These are phyloP conservation scores for Orussus abietinus DNA, from an alignment of 1,140 invertebrate species.

Conservation along the genomic window DNA sequence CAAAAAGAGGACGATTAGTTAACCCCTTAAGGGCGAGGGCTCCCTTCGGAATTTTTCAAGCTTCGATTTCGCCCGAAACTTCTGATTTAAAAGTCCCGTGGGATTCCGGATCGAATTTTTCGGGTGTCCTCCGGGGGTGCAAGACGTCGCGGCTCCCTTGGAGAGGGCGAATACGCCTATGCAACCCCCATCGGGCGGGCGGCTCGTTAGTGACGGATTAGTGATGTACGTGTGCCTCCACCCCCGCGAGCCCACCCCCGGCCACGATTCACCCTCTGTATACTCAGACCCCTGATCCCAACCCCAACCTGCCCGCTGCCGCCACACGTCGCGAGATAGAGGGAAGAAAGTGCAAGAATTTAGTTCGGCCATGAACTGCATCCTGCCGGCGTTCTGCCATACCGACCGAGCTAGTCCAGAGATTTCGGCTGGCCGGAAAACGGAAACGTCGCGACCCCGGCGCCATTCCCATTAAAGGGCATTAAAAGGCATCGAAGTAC, in stretches of 20 bases:
- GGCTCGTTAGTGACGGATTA: constrained; percentile 48
- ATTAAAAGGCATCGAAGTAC: too few species aligned
- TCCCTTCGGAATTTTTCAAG: too few species aligned
- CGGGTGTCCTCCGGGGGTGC: too few species aligned
- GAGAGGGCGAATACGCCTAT: constrained; percentile 25
- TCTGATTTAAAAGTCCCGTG: too few species aligned
- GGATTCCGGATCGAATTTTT: too few species aligned
- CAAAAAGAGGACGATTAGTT: too few species aligned
- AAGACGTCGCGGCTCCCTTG: too few species aligned
- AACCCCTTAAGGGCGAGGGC: too few species aligned
- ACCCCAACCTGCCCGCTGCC: constrained; percentile 13
- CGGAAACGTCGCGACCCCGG: too few species aligned
- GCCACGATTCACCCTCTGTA: constrained; percentile 36
- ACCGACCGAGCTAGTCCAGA: background rate
- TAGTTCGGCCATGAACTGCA: constrained; percentile 7
- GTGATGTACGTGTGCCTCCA: constrained; percentile 40
- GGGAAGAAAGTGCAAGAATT: constrained; percentile 32
- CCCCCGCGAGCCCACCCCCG: constrained; percentile 21
- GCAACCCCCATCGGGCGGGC: constrained; percentile 28
- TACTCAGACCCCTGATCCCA: constrained; percentile 38
- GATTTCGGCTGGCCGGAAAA: background rate
- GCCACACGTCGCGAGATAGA: constrained; percentile 30
- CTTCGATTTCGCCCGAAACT: too few species aligned
- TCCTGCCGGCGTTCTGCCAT: background rate
- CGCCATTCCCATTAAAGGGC: too few species aligned